Conservation (phyloP, 2,797 vertebrate genomes). For the Sternarchorhynchus goeldii region DNA sequence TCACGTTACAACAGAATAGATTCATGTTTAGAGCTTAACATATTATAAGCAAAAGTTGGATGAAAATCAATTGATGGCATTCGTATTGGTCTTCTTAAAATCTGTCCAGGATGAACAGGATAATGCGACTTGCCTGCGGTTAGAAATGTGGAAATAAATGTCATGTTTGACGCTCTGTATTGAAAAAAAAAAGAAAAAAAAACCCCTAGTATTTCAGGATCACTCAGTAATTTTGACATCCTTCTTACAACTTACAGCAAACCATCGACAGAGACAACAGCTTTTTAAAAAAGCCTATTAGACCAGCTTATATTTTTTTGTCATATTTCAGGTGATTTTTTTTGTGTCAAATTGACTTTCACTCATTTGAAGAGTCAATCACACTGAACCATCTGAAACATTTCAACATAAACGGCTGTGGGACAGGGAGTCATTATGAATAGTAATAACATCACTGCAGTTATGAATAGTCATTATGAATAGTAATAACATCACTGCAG, state of each 20-base stretch:
- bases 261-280: no score
- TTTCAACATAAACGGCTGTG: background rate
- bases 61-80: no score
- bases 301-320: background rate
- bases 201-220: background rate
- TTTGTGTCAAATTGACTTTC: background rate
- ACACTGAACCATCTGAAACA: background rate
- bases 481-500: background rate
- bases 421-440: background rate
- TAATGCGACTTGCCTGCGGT: no score
- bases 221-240: no score
- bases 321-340: background rate
- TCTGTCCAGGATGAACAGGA: no score
- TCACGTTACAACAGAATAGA: no score
- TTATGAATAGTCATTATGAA: background rate
- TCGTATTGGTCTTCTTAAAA: no score
- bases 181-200: background rate
- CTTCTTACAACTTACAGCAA: no score
- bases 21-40: no score
- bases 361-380: background rate
- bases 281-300: background rate
- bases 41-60: no score
- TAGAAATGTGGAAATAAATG: no score
- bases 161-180: background rate
- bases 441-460: background rate